phyloP scores from a whole-genome alignment of 1,140 invertebrate species.

The Platyura marginata region DNA sequence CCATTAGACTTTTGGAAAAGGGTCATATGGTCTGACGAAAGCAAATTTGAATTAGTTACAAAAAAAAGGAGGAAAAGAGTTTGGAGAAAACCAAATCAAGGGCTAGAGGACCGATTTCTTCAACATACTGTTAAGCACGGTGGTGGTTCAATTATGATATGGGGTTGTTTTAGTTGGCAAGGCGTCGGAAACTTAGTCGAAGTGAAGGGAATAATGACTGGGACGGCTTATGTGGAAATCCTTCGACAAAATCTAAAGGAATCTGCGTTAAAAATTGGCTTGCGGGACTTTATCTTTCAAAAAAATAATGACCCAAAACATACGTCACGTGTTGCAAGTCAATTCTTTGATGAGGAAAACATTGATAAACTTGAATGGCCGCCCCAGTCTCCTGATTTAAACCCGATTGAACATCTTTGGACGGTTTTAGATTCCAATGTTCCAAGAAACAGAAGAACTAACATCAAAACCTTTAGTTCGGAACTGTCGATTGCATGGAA shows the following conservation, averaged over 20 bases:
- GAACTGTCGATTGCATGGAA: not conserved
- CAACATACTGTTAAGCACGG: slow-evolving; percentile 14
- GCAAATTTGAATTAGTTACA: not conserved
- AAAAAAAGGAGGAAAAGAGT: not conserved
- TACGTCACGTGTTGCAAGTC: not conserved
- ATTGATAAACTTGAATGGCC: slow-evolving; percentile 10
- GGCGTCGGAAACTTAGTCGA: slow-evolving; percentile 4
- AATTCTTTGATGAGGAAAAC: not conserved
- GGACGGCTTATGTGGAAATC: slow-evolving; percentile 8
- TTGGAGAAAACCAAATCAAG: no score
- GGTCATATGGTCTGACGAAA: not conserved
- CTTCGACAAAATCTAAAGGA: slow-evolving; percentile 9
- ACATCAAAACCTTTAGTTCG: not conserved
- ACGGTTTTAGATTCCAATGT: not conserved
- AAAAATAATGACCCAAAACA: slow-evolving; percentile 9
- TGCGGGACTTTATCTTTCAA: slow-evolving; percentile 11
- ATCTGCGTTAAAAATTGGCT: slow-evolving; percentile 8
- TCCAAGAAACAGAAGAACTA: not conserved
- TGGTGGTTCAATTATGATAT: slow-evolving; percentile 10
- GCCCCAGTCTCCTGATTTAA: slow-evolving; percentile 13
- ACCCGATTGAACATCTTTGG: slow-evolving; percentile 15
- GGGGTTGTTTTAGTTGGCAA: slow-evolving; percentile 8
- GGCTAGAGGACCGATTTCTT: no score
- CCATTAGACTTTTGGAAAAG: not conserved
- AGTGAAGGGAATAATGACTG: slow-evolving; percentile 9